Evolutionary conservation across 2,797 vertebrate species (phyloP).

Genomic region (Falco cherrug): DNA sequence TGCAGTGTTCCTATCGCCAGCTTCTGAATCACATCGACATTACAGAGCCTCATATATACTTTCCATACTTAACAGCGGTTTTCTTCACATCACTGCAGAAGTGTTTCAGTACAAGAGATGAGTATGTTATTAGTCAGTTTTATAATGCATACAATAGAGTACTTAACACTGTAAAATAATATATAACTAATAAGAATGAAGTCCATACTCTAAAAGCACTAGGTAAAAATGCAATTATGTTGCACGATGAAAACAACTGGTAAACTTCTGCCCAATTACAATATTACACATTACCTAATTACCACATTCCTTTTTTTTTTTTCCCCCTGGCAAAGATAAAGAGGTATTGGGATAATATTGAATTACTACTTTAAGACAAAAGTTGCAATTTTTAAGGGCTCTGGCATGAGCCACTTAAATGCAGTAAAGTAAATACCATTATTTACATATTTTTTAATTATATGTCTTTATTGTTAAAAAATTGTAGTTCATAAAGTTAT

Average conservation of each 20-base stretch:
- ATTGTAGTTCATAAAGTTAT: neutral
- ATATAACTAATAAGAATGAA: neutral
- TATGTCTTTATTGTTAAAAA: neutral
- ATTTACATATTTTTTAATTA: neutral
- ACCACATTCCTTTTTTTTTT: neutral
- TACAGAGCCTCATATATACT: accelerated
- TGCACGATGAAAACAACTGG: neutral
- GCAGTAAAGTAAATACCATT: neutral
- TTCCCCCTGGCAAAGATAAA: neutral
- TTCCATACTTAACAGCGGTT: neutral
- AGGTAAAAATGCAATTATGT: neutral
- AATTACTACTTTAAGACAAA: neutral
- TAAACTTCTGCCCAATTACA: neutral
- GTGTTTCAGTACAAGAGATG: neutral
- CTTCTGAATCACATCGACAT: neutral
- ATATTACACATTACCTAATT: neutral
- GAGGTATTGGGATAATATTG: neutral
- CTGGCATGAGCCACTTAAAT: neutral
- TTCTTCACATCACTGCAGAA: neutral
- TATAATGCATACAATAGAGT: neutral
- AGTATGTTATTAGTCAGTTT: neutral
- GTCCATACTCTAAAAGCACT: neutral
- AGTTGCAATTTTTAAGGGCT: neutral
- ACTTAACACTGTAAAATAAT: neutral
- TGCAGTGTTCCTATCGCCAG: neutral